Evolutionary conservation across 2,113 vertebrate genomes (phyloP).

Genomic region (Lycaon pictus): DNA sequence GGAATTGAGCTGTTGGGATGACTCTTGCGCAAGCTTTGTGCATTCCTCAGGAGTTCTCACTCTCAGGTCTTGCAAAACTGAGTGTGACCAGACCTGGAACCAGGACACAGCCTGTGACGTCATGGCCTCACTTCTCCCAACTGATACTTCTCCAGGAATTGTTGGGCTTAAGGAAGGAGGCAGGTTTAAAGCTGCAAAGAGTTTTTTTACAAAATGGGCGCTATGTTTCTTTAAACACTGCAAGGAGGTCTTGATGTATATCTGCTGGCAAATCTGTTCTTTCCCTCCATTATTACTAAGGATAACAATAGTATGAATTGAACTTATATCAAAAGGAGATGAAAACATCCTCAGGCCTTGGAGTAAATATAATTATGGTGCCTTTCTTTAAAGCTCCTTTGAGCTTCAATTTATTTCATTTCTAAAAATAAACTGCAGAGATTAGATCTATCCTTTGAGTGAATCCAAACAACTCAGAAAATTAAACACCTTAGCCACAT

Average conservation of each 20-base stretch:
- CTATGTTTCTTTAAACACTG: background rate
- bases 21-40: background rate
- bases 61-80: background rate
- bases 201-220: background rate
- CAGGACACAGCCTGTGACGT: background rate
- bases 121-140: background rate
- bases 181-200: background rate
- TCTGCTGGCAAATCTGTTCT: conserved; percentile 21
- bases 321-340: conserved; percentile 47
- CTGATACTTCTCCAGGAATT: background rate
- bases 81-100: background rate
- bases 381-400: conserved; percentile 57
- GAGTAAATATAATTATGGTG: conserved; percentile 33
- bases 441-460: conserved; percentile 58
- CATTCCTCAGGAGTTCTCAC: background rate
- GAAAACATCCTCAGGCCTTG: conserved; percentile 18
- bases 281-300: conserved; percentile 13
- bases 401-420: conserved; percentile 57
- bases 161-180: background rate
- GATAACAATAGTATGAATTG: conserved; percentile 13
- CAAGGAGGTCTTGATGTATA: background rate
- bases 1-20: background rate
- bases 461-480: conserved; percentile 56
- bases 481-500: conserved; percentile 6
- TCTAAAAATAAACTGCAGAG: conserved; percentile 52